phyloP scores from a whole-genome alignment of 1,140 invertebrate species.

The Trialeurodes vaporariorum region DNA sequence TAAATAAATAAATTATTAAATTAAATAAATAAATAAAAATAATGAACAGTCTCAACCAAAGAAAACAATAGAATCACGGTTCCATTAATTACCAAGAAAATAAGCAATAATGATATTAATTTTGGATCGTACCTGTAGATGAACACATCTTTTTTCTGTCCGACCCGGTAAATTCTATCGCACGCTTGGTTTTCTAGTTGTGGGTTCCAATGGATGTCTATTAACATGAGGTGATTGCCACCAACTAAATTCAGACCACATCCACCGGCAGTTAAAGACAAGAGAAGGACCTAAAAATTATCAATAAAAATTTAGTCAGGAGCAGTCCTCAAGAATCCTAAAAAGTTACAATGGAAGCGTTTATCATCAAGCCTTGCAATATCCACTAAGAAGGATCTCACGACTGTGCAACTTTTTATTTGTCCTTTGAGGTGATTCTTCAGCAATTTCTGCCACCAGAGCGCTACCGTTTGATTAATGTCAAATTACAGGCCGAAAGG shows the following conservation, averaged over 20 bases:
- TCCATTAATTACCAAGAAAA: conserved; percentile 4
- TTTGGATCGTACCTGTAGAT: conserved; percentile 59
- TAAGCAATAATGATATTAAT: conserved; percentile 9
- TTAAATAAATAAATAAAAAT: not conserved
- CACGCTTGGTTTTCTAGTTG: conserved; percentile 84
- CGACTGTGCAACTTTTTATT: too few relatives aligned
- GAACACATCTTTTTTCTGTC: conserved; percentile 65
- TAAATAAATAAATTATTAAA: too few relatives aligned
- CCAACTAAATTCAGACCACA: conserved; percentile 84
- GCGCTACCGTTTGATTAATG: too few relatives aligned
- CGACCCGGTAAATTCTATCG: conserved; percentile 81
- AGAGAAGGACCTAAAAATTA: conserved; percentile 40
- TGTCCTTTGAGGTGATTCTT: too few relatives aligned
- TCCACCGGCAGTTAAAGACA: conserved; percentile 80
- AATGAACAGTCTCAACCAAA: not conserved
- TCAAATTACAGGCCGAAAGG: too few relatives aligned
- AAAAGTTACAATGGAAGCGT: too few relatives aligned
- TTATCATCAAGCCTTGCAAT: too few relatives aligned
- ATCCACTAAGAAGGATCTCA: too few relatives aligned
- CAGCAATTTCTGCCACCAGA: too few relatives aligned
- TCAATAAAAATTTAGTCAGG: not conserved
- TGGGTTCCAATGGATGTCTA: conserved; percentile 93
- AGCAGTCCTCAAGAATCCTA: too few relatives aligned
- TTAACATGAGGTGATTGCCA: conserved; percentile 75
- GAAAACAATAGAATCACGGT: not conserved